phyloP scores from a whole-genome alignment of 1,140 invertebrate species.

The Sitophilus oryzae region DNA sequence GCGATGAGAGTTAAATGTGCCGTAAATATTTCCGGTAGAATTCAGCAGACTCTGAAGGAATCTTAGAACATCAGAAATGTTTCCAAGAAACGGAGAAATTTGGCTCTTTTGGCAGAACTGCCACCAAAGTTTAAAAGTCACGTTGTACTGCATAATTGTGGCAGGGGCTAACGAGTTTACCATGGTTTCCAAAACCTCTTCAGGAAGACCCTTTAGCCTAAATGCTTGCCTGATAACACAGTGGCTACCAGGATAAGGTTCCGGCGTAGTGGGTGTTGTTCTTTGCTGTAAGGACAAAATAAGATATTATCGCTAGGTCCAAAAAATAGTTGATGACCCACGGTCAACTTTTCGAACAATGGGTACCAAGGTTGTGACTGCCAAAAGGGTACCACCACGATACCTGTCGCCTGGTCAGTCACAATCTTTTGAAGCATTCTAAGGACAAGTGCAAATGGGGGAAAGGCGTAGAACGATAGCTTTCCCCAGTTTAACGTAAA shows the following conservation, averaged over 20 bases:
- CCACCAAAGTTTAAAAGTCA: no score
- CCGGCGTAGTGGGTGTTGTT: conserved; percentile 19
- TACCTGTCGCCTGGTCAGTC: conserved; percentile 27
- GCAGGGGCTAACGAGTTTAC: no score
- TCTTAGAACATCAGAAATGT: no score
- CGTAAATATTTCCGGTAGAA: no score
- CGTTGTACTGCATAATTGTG: no score
- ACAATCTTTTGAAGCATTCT: conserved; percentile 32
- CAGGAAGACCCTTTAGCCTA: no score
- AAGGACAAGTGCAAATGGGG: conserved; percentile 31
- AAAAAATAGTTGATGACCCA: conserved; percentile 12
- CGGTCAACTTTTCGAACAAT: conserved; percentile 15
- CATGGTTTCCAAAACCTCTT: no score
- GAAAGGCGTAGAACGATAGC: conserved; percentile 36
- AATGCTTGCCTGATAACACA: conserved; percentile 30
- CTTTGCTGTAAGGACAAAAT: conserved; percentile 24
- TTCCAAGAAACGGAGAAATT: no score
- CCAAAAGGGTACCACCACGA: conserved; percentile 39
- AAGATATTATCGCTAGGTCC: conserved; percentile 9
- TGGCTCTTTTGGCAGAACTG: no score
- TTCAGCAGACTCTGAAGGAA: no score
- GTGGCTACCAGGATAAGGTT: conserved; percentile 32
- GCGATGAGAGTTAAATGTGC: no score
- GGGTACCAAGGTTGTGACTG: conserved; percentile 36
- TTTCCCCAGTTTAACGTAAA: no score